Evolutionary conservation across 2,888 invertebrate species (phyloP).

Genomic region (Protodeltote pygarga): DNA sequence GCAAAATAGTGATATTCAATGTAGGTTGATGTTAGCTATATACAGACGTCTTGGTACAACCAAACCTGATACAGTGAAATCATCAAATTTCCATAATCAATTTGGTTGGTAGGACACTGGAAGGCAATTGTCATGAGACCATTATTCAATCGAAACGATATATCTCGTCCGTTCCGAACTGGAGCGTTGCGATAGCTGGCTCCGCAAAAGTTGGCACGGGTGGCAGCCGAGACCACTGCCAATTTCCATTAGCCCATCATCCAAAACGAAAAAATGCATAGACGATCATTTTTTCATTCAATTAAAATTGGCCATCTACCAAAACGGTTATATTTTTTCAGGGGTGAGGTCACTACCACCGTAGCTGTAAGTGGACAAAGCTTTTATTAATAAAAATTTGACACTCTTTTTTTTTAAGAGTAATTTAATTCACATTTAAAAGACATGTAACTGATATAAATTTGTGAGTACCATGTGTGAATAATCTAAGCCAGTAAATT

Average conservation of each 20-base stretch:
- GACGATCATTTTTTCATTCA: conserved; percentile 86
- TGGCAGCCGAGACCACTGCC: conserved; percentile 82
- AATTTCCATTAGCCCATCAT: conserved; percentile 87
- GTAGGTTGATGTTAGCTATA: too few species aligned
- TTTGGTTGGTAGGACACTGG: conserved; percentile 65
- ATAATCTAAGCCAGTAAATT: conserved; percentile 2
- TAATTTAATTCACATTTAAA: too few species aligned
- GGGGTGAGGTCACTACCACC: conserved; percentile 35
- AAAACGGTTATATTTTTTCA: conserved; percentile 67
- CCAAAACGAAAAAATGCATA: conserved; percentile 86
- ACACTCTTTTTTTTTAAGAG: neutral
- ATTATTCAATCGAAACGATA: conserved; percentile 85
- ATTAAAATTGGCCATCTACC: conserved; percentile 85
- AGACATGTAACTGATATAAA: too few species aligned
- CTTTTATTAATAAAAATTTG: too few species aligned
- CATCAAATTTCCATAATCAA: conserved; percentile 68
- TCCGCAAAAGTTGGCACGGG: conserved; percentile 85
- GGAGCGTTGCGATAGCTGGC: conserved; percentile 84
- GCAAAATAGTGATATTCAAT: conserved; percentile 24
- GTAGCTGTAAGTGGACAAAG: conserved; percentile 3
- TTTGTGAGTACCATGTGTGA: too few species aligned
- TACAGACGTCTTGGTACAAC: too few species aligned
- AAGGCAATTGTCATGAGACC: conserved; percentile 79
- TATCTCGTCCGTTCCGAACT: conserved; percentile 79
- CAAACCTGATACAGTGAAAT: conserved; percentile 26